phyloP scores from a whole-genome alignment of 2,113 vertebrate species.

The Hypocryptadius cinnamomeus region DNA sequence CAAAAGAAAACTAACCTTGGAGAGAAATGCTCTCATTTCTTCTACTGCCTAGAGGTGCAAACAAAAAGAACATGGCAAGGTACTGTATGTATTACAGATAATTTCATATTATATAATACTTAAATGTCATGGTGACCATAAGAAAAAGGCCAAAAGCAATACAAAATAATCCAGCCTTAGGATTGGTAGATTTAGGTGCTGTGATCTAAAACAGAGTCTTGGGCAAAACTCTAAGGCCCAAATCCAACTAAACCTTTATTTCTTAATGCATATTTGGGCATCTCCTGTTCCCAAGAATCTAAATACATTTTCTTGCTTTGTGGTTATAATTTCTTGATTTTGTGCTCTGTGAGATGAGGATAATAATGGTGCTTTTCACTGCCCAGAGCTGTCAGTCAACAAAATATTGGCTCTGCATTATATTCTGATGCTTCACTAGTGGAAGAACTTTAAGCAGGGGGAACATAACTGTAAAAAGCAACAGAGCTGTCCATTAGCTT shows the following conservation, averaged over 20 bases:
- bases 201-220: neutral
- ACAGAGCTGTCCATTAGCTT: neutral
- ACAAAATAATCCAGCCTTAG: neutral
- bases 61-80: neutral
- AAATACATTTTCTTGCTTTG: neutral
- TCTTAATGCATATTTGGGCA: neutral
- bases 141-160: neutral
- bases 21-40: neutral
- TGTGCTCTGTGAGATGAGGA: neutral
- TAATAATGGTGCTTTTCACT: neutral
- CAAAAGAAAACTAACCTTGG: neutral
- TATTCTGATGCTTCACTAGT: neutral
- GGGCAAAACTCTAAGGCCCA: neutral
- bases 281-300: neutral
- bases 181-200: neutral
- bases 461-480: neutral
- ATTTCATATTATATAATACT: neutral
- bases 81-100: neutral
- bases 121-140: neutral
- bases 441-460: neutral
- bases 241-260: neutral
- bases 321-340: neutral
- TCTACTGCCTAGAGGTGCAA: neutral
- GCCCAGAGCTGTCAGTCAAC: neutral
- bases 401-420: neutral